These are phyloP conservation scores for Pollenia griseotomentosa DNA, from an alignment of 2,888 invertebrate genomes.

Conservation along the genomic window DNA sequence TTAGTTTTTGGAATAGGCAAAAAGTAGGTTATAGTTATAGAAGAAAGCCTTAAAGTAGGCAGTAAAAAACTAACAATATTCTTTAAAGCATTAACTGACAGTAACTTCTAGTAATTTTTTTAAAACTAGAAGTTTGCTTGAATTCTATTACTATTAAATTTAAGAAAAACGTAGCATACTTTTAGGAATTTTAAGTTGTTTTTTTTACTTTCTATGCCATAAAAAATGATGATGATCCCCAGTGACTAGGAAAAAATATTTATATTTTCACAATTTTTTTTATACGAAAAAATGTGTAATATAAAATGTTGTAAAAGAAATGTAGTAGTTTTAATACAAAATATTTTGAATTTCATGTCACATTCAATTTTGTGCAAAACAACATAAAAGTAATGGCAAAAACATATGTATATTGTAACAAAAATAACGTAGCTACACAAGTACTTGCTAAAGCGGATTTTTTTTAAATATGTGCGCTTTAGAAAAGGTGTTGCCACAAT, in stretches of 20 bases:
- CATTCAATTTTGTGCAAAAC: slow-evolving; percentile 51
- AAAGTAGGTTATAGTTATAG: background rate
- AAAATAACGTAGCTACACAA: background rate
- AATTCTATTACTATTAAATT: background rate
- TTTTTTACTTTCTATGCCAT: background rate
- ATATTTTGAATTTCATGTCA: slow-evolving; percentile 48
- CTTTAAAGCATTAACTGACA: no score
- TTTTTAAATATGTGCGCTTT: no score
- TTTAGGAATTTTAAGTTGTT: background rate
- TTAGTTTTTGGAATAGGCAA: background rate
- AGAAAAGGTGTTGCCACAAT: no score
- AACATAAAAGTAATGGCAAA: slow-evolving; percentile 53
- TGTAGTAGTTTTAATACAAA: background rate
- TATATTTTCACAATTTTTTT: slow-evolving; percentile 6
- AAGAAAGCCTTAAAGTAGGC: slow-evolving; percentile 1
- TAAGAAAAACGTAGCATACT: background rate
- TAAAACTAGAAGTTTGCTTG: background rate
- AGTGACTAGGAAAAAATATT: slow-evolving; percentile 16
- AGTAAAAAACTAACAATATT: background rate
- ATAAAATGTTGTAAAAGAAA: background rate
- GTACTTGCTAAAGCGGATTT: no score
- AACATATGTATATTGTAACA: slow-evolving; percentile 6
- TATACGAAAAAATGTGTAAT: slow-evolving; percentile 3
- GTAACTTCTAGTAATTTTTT: background rate
- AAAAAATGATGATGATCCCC: slow-evolving; percentile 27